Evolutionary conservation across 2,888 invertebrate species (phyloP), one percentile per base, ranked within the genome.

Genomic region (Helleia helle): DNA sequence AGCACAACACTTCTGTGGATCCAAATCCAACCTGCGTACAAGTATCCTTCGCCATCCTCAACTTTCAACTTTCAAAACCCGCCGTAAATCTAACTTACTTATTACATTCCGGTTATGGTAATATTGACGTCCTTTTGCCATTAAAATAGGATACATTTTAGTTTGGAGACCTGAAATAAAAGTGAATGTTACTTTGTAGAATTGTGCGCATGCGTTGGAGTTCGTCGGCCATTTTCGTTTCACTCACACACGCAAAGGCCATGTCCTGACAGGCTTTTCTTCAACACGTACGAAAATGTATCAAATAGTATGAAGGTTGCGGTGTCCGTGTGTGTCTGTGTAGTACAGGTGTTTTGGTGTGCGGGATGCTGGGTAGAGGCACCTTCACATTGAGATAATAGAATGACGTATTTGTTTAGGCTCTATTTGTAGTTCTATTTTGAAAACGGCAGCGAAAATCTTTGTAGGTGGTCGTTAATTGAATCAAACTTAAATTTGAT

Each of bases 41-140:
- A 74, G 68, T 67, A 65, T 71, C 74, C 76, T 79, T 73, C 75
- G 76, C 74, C 73, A 74, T 74, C 59, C 74, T 61, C 71, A 74
- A 76, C 71, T 62, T 63, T 59, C 51, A 74, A 75, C 73, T 79
- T 76, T 69, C 75, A 77, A 77, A 73, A 66, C 73, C 65, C 71
- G 64, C 71, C 65, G 56, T 57, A 57, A 54, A 50, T 56, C 56
- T 45, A 47, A 47, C 51, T 51, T 53, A 50, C 13, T 41, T 24
- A 7, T 28, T 27, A 14, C 25, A 13, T 42, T 17, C 9, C 4
- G 8, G 0, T 17, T 6, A 42, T 49, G 38, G 5, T 3, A 3
- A 12, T 11, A 1, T 11, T 8, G n/a, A n/a, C n/a, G 7, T 1
- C 40, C 46, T 49, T 62, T 56, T 27, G 0, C 0, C 0, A 0